Evolutionary conservation across 2,797 vertebrate species (phyloP).

Genomic region (Gallinago nigripennis): DNA sequence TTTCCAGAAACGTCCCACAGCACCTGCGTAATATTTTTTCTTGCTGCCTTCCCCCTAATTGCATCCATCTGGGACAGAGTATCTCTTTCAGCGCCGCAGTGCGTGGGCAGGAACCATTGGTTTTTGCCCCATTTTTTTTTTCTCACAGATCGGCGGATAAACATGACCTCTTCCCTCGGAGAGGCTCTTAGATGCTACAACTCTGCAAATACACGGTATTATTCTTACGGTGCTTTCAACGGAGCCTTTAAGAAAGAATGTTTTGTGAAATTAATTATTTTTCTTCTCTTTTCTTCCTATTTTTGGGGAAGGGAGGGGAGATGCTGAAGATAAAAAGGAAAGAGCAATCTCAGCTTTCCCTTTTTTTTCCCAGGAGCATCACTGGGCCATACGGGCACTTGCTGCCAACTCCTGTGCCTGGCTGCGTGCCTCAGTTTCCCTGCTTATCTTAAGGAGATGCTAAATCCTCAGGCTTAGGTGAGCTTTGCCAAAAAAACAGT

Average conservation of each 20-base stretch:
- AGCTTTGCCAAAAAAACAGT: not conserved
- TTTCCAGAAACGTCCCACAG: not conserved
- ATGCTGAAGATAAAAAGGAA: not conserved
- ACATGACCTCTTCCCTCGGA: not conserved
- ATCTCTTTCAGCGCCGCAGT: not conserved
- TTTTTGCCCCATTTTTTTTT: not conserved
- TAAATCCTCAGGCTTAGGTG: not conserved
- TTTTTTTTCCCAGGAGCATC: not conserved
- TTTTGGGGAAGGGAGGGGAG: not conserved
- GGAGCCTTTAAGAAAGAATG: not conserved
- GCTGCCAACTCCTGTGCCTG: not conserved
- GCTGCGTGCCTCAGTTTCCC: not conserved
- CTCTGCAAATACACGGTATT: rapidly evolving
- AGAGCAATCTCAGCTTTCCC: not conserved
- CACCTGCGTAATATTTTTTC: constrained; percentile 31
- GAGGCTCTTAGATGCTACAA: not conserved
- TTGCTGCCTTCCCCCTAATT: constrained; percentile 13
- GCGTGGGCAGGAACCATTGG: not conserved
- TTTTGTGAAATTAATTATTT: not conserved
- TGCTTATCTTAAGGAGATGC: not conserved
- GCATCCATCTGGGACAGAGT: constrained; percentile 3
- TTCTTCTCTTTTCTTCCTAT: not conserved
- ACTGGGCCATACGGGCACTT: rapidly evolving
- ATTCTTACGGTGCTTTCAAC: not conserved
- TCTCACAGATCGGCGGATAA: not conserved